Base-by-base conservation (phyloP, 2,113 vertebrate genomes). In the Phalacrocorax carbo region DNA sequence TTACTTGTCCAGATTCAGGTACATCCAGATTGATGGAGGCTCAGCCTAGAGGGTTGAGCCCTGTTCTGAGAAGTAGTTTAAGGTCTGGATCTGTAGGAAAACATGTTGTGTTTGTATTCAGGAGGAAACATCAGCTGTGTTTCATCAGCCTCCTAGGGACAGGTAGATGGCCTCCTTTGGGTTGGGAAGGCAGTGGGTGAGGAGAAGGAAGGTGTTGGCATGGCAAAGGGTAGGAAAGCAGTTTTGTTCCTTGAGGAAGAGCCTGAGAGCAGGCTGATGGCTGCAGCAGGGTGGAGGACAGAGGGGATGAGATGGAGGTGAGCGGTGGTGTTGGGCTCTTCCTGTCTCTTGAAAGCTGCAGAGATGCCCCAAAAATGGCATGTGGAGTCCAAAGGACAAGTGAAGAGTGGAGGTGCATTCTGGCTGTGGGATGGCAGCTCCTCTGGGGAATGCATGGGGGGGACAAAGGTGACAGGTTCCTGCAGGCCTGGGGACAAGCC, bases 301-400 rank as follows among this genome's bases (percentile, higher is more conserved):
- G 23, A 5, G 48, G 32, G 23, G 26, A 7, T 82, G 38, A 20
- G 27, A 0, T 46, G 69, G 14, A 73, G 34, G 38, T 26, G 18
- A 12, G 26, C 25, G 40, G 52, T 14, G 38, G 18, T 0, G 0
- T 25, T 36, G 22, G 10, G 32, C 62, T 64, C 1, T 1, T 86
- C 27, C 25, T 46, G 5, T 69, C 54, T 93, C 38, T 61, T 1
- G 3, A 57, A 69, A 83, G 40, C 44, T 83, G 19, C 40, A 30
- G 49, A 7, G 1, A 6, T 57, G n/a, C 52, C 40, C 40, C 30
- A 29, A 17, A 71, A 61, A 3, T 12, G 18, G 55, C 13, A 8
- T 9, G 15, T 44, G 46, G 18, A 30, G 18, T 65, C 40, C 10
- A 14, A 26, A 84, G 36, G 38, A 57, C 19, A 49, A 40, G 44